A percentile compares a stretch with the other conserved stretches of the same genome.
These are phyloP conservation scores for Threskiornis aethiopicus DNA, from an alignment of 2,797 vertebrate species.

Conservation along the genomic window DNA sequence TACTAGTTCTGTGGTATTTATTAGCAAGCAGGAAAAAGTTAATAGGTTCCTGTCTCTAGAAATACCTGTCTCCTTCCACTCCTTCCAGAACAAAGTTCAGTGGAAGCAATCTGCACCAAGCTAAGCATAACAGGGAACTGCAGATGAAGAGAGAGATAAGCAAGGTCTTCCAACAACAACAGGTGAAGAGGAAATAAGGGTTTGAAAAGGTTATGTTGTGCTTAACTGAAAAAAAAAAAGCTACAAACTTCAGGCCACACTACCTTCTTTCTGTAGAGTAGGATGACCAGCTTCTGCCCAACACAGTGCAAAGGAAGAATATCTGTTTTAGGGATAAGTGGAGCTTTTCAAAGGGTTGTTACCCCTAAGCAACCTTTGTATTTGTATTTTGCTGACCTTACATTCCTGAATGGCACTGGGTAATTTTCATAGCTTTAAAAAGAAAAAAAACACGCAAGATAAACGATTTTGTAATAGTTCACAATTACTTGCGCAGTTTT, in stretches of 20 bases:
- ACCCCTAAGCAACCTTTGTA: background rate
- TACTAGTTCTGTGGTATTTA: background rate
- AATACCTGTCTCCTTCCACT: background rate
- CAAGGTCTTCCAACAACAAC: background rate
- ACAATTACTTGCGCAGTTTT: background rate
- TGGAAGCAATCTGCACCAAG: background rate
- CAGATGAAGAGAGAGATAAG: background rate
- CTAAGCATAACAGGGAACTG: background rate
- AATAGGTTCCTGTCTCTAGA: background rate
- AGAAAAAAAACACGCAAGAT: background rate
- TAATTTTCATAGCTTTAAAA: background rate
- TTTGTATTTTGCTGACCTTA: background rate
- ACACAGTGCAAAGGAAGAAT: background rate
- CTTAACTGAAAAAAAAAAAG: background rate
- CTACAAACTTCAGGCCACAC: background rate
- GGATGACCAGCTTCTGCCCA: background rate
- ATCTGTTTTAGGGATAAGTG: background rate
- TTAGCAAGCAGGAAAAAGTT: background rate
- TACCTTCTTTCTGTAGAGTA: background rate
- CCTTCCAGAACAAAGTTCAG: conserved; percentile 23
- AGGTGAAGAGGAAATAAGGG: background rate
- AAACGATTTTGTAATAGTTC: background rate
- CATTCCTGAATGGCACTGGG: background rate
- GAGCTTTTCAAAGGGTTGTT: background rate
- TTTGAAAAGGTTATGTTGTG: background rate